Base-by-base conservation (phyloP, 2,888 invertebrate species). In the Notocelia uddmanniana region DNA sequence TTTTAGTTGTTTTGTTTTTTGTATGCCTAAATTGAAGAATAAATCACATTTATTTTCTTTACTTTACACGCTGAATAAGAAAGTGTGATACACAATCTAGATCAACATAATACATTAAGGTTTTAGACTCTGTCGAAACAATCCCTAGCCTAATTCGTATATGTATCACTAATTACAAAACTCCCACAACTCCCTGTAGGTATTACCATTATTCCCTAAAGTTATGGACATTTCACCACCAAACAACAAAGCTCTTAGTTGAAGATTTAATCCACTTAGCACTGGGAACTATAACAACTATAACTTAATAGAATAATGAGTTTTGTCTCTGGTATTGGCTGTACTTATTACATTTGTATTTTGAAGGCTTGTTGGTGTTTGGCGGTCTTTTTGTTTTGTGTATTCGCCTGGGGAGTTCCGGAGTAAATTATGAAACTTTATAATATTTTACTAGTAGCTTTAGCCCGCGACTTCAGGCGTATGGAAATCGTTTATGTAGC, bases 221-320 rank as follows among this genome's bases (percentile, higher is more conserved):
- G 57, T 70, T 70, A 58, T 37, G 57, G 57, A 69, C 64, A 37
- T 26, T 54, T 52, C 52, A 52, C 64, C 70, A 66, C 64, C 21
- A 69, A 55, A 66, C 63, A 68, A 57, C 68, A 63, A 68, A 73
- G 68, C 63, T 18, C 50, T 64, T 41, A 70, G 64, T 52, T 54
- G 83, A 80, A 82, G 82, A 85, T 84, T 83, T 89, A 90, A 91
- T 91, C 87, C 86, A 87, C 84, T 89, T 87, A 85, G 84, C 88
- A 88, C 84, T 84, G 76, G 77, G 79, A 81, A 84, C 81, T 82
- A 80, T 76, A 80, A 80, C 74, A 81, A 80, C 81, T 83, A 85
- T 89, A 85, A 85, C 83, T 87, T 85, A 84, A 84, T 83, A 85
- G 83, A 84, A 86, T 86, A 88, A 87, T 84, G 81, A 87, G 88